Evolutionary conservation across 1,140 invertebrate genomes (phyloP), one percentile per base, ranked within the genome.

Genomic region (Sinonovacula constricta): DNA sequence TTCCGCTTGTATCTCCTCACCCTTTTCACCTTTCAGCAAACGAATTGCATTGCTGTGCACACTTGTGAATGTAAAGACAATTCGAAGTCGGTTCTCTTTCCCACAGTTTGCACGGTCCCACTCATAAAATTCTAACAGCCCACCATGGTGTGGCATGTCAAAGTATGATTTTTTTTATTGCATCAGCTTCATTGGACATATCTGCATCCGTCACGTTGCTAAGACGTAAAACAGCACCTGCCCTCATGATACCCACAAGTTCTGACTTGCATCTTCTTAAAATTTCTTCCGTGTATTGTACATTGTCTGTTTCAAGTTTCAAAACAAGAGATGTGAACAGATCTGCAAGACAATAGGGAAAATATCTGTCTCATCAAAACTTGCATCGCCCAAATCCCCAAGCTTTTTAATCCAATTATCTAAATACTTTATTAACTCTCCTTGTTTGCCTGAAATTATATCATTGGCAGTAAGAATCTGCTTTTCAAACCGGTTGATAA

Each of bases 401-500:
- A 83, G 49, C 12, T 63, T n/a, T 26, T 34, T 14, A 10, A 80
- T 28, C 54, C 66, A 78, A 0, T 59, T 7, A 15, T 70, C 15
- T 24, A 70, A 34, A 24, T 69, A 31, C 26, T 18, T 24, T 33
- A 78, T 51, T 1, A 69, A 0, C 3, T 31, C 26, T 68, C 24
- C 12, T 34, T 82, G 59, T 0, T 59, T n/a, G 15, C 1, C 0
- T 22, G 70, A 36, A 18, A 85, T 22, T 2, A 81, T 57, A 57
- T 85, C 82, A 36, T 30, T 22, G 70, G 78, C 81, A 28, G 51
- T 67, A 12, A 85, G 71, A 39, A 70, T 54, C 34, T 88, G 87
- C 39, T 88, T 88, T 83, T 88, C 87, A 79, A 88, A 87, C 4
- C 87, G 66, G 62, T 88, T 88, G 15, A 88, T 45, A 49, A 88